phyloP scores from a whole-genome alignment of 2,888 invertebrate species.

The Linnaemya tessellans region DNA sequence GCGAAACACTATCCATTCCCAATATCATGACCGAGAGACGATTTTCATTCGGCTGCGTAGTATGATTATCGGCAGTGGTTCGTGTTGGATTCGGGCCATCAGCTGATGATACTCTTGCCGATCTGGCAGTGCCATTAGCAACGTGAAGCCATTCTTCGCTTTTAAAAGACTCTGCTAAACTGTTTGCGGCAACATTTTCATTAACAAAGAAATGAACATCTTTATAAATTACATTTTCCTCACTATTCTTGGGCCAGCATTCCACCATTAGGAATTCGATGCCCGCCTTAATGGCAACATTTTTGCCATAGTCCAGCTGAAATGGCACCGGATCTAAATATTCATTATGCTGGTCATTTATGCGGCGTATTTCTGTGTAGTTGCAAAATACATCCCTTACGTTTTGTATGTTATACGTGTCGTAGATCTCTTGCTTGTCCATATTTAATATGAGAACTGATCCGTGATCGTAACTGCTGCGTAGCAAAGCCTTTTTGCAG shows the following conservation, averaged over 20 bases:
- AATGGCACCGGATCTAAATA: slow-evolving; percentile 73
- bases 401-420: slow-evolving; percentile 77
- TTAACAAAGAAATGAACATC: slow-evolving; percentile 86
- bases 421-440: slow-evolving; percentile 76
- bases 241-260: slow-evolving; percentile 84
- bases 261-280: slow-evolving; percentile 88
- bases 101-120: slow-evolving; percentile 38
- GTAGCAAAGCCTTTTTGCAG: slow-evolving; percentile 78
- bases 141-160: neutral
- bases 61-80: slow-evolving; percentile 26
- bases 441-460: slow-evolving; percentile 77
- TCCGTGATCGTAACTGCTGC: slow-evolving; percentile 75
- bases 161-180: neutral
- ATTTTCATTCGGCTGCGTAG: slow-evolving; percentile 36
- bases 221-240: slow-evolving; percentile 85
- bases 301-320: slow-evolving; percentile 73
- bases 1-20: slow-evolving; percentile 93
- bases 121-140: slow-evolving; percentile 42
- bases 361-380: slow-evolving; percentile 78
- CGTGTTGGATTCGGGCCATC: neutral
- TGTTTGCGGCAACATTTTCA: slow-evolving; percentile 10
- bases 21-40: slow-evolving; percentile 89
- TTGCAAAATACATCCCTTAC: slow-evolving; percentile 77
- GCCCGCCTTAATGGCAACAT: slow-evolving; percentile 75
- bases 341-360: slow-evolving; percentile 76